phyloP scores from a whole-genome alignment of 2,113 vertebrate genomes.

The Rhinolophus ferrumequinum region DNA sequence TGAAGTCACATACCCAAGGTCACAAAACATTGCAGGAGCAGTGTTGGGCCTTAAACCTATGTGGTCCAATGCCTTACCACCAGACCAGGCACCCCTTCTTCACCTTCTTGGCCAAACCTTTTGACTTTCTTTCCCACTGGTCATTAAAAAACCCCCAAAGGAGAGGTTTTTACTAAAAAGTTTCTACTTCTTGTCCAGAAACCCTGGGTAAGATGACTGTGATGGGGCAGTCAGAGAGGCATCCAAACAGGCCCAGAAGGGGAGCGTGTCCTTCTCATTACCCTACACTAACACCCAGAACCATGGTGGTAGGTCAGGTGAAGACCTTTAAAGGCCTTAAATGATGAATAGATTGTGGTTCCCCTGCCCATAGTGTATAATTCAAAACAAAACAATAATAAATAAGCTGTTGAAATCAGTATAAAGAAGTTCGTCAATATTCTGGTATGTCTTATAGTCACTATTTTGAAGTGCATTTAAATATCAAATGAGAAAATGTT shows the following conservation, averaged over 20 bases:
- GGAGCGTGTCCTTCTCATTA: neutral
- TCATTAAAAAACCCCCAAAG: neutral
- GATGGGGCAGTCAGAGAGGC: neutral
- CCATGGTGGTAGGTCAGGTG: neutral
- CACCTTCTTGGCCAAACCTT: neutral
- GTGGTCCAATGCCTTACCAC: neutral
- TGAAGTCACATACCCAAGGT: neutral
- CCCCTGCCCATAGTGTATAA: neutral
- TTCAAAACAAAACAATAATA: conserved; percentile 20
- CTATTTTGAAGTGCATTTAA: conserved; percentile 13
- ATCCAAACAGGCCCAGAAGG: neutral
- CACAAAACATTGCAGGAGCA: neutral
- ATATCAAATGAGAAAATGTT: conserved; percentile 19
- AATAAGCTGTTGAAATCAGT: neutral
- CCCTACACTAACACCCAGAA: neutral
- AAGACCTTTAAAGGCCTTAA: neutral
- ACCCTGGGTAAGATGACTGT: neutral
- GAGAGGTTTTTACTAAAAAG: neutral
- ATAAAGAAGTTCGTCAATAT: conserved; percentile 5
- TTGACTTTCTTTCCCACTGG: neutral
- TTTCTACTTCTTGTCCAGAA: conserved; percentile 23
- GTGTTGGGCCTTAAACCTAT: neutral
- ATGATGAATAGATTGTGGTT: neutral
- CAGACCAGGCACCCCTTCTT: neutral
- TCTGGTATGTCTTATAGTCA: neutral